Evolutionary conservation across 2,888 invertebrate genomes (phyloP).

Genomic region (Cephus runcator): DNA sequence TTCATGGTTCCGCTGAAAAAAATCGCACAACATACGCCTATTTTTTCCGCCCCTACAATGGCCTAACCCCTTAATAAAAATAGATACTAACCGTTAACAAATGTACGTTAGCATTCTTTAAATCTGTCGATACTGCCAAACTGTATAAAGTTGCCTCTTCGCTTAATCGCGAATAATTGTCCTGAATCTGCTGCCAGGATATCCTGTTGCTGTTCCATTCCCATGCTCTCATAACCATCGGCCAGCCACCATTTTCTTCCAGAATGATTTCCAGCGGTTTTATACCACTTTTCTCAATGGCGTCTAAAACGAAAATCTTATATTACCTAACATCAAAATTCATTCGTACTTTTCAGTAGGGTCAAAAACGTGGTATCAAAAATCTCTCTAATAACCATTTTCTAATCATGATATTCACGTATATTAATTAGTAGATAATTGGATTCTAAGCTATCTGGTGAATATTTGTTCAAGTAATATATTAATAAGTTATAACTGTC

Average conservation of each 20-base stretch:
- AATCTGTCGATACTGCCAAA: constrained; percentile 9
- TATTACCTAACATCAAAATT: not conserved
- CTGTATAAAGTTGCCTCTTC: constrained; percentile 3
- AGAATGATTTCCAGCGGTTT: constrained; percentile 70
- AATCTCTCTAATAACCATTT: too few relatives aligned
- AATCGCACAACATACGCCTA: too few relatives aligned
- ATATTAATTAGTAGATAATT: too few relatives aligned
- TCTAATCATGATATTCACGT: too few relatives aligned
- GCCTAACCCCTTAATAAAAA: not conserved
- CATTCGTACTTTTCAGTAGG: not conserved
- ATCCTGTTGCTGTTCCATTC: constrained; percentile 40
- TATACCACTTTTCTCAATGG: constrained; percentile 70
- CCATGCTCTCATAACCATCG: constrained; percentile 16
- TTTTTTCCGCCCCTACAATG: too few relatives aligned
- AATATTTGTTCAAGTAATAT: too few relatives aligned
- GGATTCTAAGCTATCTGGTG: too few relatives aligned
- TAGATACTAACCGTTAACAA: not conserved
- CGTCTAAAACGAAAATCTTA: constrained; percentile 9
- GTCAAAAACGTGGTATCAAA: too few relatives aligned
- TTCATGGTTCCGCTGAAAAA: too few relatives aligned
- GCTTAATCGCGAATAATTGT: constrained; percentile 9
- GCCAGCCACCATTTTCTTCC: constrained; percentile 33
- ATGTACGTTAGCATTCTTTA: constrained; percentile 13
- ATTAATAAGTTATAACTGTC: too few relatives aligned
- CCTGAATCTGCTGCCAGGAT: constrained; percentile 17